Base-by-base conservation (phyloP, 1,140 invertebrate species). In the Papilio machaon region DNA sequence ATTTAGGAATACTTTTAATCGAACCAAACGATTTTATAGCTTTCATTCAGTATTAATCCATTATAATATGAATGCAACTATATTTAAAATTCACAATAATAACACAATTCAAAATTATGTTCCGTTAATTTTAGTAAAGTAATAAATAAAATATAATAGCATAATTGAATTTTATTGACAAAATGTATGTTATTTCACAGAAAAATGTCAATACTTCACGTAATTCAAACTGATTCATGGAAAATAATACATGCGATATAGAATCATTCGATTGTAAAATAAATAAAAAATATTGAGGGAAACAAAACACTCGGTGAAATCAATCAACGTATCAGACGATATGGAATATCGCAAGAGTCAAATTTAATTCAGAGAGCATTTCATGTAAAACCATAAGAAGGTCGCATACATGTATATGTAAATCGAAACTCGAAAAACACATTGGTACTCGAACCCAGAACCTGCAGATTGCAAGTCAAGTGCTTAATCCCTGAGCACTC, bases 241-340 rank as follows among this genome's bases (percentile, higher is more conserved):
- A 77, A 77, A 77, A 58, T 60, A 77, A 78, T 60, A 60, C 23
- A 30, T 30, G 23, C n/a, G 75, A 52, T 74, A 83, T 64, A 46
- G 64, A 73, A 73, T 64, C 64, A 70, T 82, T 77, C 79, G 52
- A 38, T 83, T 81, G 75, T 74, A 49, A 80, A 76, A 77, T 80
- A 23, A 76, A 74, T 30, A 82, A 67, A 85, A 78, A 85, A 83
- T 82, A 83, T 84, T 80, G 79, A 82, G 84, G 84, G 82, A 84
- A 79, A 83, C 79, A 80, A 80, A 77, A 82, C 86, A 88, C 85
- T 84, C 88, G 84, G 78, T 58, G 82, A 85, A 88, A 43, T 88
- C 87, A 88, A 90, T 90, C 86, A 87, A 88, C 87, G 81, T 87
- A 86, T 86, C 83, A 84, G 77, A 76, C 81, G 77, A 79, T 9